These are phyloP conservation scores for Lasioglossum figueresi DNA, from an alignment of 2,888 invertebrate species.

Conservation along the genomic window DNA sequence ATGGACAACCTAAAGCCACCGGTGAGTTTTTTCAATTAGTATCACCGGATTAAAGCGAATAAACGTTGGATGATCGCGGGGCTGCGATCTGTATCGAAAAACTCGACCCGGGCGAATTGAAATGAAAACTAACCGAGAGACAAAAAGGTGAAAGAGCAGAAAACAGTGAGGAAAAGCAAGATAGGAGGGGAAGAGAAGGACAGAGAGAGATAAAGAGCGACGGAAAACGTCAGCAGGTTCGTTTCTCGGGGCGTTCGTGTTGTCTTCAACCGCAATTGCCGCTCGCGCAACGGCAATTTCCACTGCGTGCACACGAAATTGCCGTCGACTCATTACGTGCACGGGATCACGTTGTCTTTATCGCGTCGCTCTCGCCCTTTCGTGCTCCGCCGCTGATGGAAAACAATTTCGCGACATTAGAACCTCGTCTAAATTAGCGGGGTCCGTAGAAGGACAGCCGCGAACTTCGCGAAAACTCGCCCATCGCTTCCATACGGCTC, in stretches of 20 bases:
- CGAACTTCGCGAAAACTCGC: background rate
- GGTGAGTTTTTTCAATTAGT: slow-evolving; percentile 58
- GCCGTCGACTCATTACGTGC: slow-evolving; percentile 44
- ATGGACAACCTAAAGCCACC: slow-evolving; percentile 58
- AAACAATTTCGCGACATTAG: slow-evolving; percentile 30
- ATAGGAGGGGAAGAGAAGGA: background rate
- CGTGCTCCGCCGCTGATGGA: slow-evolving; percentile 18
- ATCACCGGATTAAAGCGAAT: slow-evolving; percentile 50
- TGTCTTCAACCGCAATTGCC: slow-evolving; percentile 30
- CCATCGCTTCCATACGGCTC: background rate
- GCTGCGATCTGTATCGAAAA: background rate
- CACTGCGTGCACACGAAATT: slow-evolving; percentile 37
- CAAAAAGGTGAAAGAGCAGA: background rate
- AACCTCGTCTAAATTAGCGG: slow-evolving; percentile 5
- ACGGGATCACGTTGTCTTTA: slow-evolving; percentile 48
- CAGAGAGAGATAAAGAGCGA: background rate
- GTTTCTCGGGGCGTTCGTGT: slow-evolving; percentile 11
- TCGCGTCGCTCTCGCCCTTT: slow-evolving; percentile 22
- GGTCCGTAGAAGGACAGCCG: slow-evolving; percentile 10
- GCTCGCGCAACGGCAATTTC: slow-evolving; percentile 40
- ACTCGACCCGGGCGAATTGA: background rate
- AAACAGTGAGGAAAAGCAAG: background rate
- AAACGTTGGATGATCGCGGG: slow-evolving; percentile 44
- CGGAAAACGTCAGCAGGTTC: background rate
- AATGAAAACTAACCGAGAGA: background rate